Percentiles rank a stretch among this genome's conserved stretches.
These are phyloP conservation scores for Cordilura impudica DNA, from an alignment of 2,888 invertebrate genomes.

Conservation along the genomic window DNA sequence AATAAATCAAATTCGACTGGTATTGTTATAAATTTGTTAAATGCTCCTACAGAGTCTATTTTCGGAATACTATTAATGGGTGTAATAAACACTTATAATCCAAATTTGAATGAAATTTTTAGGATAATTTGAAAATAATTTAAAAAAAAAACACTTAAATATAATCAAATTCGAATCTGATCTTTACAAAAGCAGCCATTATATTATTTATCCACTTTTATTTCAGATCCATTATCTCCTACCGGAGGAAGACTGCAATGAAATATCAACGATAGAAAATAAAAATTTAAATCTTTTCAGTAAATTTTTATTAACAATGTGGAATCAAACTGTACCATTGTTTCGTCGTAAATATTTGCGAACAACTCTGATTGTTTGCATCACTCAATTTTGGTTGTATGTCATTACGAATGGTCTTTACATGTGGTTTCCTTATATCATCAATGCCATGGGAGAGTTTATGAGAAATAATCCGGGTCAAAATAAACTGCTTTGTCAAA, in stretches of 20 bases:
- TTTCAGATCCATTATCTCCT: slow-evolving; percentile 64
- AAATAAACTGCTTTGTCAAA: slow-evolving; percentile 68
- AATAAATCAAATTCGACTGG: too few relatives aligned
- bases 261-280: slow-evolving; percentile 28
- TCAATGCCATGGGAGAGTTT: slow-evolving; percentile 71
- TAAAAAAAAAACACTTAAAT: too few relatives aligned
- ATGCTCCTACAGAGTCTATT: too few relatives aligned
- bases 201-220: too few relatives aligned
- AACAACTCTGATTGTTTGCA: slow-evolving; percentile 70
- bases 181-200: too few relatives aligned
- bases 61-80: too few relatives aligned
- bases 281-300: slow-evolving; percentile 62
- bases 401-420: slow-evolving; percentile 72
- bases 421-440: slow-evolving; percentile 75
- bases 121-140: too few relatives aligned
- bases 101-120: too few relatives aligned
- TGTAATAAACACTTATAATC: too few relatives aligned
- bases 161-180: too few relatives aligned
- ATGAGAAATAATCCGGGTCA: slow-evolving; percentile 67
- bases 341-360: slow-evolving; percentile 70
- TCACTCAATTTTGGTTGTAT: slow-evolving; percentile 73
- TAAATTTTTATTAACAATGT: slow-evolving; percentile 69
- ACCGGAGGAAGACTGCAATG: slow-evolving; percentile 63
- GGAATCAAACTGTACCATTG: slow-evolving; percentile 73
- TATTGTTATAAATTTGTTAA: too few relatives aligned